Conservation (phyloP, 1,140 invertebrate genomes). For the Ceratitis capitata region DNA sequence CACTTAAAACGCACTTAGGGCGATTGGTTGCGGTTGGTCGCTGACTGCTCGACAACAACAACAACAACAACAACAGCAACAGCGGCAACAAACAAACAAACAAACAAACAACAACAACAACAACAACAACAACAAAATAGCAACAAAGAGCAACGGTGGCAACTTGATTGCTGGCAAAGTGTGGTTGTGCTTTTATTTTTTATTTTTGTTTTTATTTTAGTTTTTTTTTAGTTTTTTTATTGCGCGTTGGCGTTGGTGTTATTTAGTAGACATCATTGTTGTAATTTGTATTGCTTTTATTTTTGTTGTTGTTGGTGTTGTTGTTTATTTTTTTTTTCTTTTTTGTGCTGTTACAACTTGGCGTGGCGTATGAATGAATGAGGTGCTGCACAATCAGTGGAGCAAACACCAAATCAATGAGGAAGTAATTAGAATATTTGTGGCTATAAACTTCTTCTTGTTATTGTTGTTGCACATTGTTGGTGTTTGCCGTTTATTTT, state of each 20-base stretch:
- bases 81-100: too few species aligned
- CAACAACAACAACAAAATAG: too few species aligned
- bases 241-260: not conserved
- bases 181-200: not conserved
- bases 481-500: not conserved
- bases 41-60: not conserved
- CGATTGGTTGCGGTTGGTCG: conserved; percentile 3
- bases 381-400: not conserved
- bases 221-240: too few species aligned
- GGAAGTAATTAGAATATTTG: conserved; percentile 38
- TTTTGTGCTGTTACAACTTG: not conserved
- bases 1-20: not conserved
- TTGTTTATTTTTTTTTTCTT: not conserved
- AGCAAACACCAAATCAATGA: conserved; percentile 24
- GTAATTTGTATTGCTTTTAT: too few species aligned
- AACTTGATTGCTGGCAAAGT: not conserved
- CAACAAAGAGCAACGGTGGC: not conserved
- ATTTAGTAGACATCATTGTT: too few species aligned
- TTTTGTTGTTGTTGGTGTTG: not conserved
- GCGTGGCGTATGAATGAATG: not conserved
- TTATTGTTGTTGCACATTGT: not conserved
- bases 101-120: too few species aligned
- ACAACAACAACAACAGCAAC: too few species aligned
- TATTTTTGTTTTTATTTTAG: too few species aligned
- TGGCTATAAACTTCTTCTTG: too few species aligned